These are phyloP conservation scores for Athene cunicularia DNA, from an alignment of 2,113 vertebrate species.

Conservation along the genomic window DNA sequence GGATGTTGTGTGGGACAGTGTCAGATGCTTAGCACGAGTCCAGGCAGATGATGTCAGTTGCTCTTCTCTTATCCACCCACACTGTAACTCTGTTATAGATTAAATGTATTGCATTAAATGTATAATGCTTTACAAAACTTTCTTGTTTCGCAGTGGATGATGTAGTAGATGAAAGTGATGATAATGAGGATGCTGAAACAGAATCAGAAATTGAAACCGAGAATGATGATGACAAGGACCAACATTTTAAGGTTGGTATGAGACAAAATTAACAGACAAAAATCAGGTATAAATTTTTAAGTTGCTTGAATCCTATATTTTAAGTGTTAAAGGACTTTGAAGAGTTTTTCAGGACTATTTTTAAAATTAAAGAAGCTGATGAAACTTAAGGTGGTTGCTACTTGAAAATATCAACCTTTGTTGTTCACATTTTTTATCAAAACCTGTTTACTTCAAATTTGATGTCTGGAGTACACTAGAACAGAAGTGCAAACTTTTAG, in stretches of 20 bases:
- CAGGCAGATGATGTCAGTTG: too few species aligned
- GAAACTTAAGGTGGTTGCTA: background rate
- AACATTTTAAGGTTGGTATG: constrained; percentile 77
- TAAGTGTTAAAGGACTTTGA: background rate
- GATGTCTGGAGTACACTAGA: background rate
- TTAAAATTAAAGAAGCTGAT: background rate
- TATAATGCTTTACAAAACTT: constrained; percentile 48
- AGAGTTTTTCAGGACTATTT: background rate
- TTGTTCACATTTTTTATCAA: background rate
- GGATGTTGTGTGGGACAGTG: too few species aligned
- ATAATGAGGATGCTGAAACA: constrained; percentile 89
- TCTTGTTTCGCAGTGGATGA: constrained; percentile 89
- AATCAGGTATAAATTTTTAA: background rate
- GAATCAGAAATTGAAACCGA: constrained; percentile 90
- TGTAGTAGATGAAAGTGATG: constrained; percentile 95
- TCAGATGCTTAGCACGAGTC: too few species aligned
- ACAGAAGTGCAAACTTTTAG: background rate
- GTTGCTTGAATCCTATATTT: background rate
- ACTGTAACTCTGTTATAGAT: too few species aligned
- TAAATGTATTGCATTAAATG: constrained; percentile 20
- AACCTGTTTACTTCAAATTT: background rate
- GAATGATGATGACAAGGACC: constrained; percentile 89
- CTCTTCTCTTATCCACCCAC: too few species aligned
- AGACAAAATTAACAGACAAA: background rate
- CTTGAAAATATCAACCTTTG: background rate